These are phyloP conservation scores for Alviniconcha marisindica DNA, from an alignment of 1,140 invertebrate species.

Conservation along the genomic window DNA sequence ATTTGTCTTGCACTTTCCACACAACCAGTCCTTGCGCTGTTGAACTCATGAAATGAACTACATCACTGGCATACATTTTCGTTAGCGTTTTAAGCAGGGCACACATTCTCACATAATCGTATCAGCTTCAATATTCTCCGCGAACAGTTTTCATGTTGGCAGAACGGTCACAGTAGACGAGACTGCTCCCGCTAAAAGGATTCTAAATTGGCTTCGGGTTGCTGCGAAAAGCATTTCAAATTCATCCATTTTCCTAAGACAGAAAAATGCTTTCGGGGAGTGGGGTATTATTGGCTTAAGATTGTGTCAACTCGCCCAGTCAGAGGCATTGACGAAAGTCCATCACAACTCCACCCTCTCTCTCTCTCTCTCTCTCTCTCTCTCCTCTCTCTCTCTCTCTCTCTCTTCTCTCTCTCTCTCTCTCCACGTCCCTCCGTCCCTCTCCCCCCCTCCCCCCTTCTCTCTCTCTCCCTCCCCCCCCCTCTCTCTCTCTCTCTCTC, in stretches of 20 bases:
- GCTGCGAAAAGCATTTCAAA: constrained; percentile 16
- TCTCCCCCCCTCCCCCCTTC: neutral
- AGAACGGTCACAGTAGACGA: too few relatives aligned
- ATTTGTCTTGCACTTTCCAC: too few relatives aligned
- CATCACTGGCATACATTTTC: too few relatives aligned
- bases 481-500: neutral
- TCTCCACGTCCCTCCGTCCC: neutral
- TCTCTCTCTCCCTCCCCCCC: neutral
- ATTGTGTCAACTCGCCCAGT: neutral
- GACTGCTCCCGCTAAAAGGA: neutral
- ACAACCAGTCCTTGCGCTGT: too few relatives aligned
- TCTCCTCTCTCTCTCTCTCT: constrained; percentile 9
- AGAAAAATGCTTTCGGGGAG: neutral
- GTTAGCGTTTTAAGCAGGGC: too few relatives aligned
- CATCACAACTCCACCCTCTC: neutral
- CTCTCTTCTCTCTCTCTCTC: neutral
- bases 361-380: neutral
- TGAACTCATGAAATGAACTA: too few relatives aligned
- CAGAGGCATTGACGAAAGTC: neutral
- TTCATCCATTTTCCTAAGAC: constrained; percentile 1
- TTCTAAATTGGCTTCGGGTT: constrained; percentile 18
- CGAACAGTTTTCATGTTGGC: too few relatives aligned
- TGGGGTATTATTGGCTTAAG: constrained; percentile 10
- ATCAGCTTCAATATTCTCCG: too few relatives aligned
- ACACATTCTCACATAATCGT: too few relatives aligned